These are phyloP conservation scores for Enteromius trimaculatus DNA, from an alignment of 2,797 vertebrate genomes.

Conservation along the genomic window DNA sequence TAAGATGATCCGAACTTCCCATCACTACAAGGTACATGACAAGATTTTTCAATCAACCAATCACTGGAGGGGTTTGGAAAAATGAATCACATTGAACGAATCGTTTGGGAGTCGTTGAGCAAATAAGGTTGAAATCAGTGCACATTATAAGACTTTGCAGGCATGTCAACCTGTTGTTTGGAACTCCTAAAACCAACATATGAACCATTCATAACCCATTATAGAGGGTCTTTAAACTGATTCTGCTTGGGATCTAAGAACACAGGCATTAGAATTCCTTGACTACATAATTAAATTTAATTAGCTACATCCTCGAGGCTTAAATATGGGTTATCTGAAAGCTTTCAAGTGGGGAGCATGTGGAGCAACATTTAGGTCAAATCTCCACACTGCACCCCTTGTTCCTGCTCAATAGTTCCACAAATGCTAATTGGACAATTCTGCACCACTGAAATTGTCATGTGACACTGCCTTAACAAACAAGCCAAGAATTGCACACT, in stretches of 20 bases:
- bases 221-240: not conserved
- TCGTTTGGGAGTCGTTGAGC: too few relatives aligned
- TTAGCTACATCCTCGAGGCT: not conserved
- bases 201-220: too few relatives aligned
- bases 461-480: slow-evolving; percentile 1
- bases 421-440: slow-evolving; percentile 42
- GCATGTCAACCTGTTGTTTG: too few relatives aligned
- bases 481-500: not conserved
- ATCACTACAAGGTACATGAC: too few relatives aligned
- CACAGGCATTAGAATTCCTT: not conserved
- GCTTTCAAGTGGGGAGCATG: not conserved
- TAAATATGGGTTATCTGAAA: not conserved
- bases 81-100: too few relatives aligned
- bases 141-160: too few relatives aligned
- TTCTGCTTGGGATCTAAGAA: not conserved
- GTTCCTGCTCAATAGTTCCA: slow-evolving; percentile 11
- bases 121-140: too few relatives aligned
- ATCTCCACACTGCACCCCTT: slow-evolving; percentile 23
- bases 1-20: too few relatives aligned
- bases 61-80: too few relatives aligned
- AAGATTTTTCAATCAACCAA: too few relatives aligned
- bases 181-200: too few relatives aligned
- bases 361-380: slow-evolving; percentile 3
- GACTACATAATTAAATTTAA: not conserved
- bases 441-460: slow-evolving; percentile 33